These are phyloP conservation scores for Mesocricetus auratus DNA, from an alignment of 2,113 vertebrate species.

Conservation along the genomic window DNA sequence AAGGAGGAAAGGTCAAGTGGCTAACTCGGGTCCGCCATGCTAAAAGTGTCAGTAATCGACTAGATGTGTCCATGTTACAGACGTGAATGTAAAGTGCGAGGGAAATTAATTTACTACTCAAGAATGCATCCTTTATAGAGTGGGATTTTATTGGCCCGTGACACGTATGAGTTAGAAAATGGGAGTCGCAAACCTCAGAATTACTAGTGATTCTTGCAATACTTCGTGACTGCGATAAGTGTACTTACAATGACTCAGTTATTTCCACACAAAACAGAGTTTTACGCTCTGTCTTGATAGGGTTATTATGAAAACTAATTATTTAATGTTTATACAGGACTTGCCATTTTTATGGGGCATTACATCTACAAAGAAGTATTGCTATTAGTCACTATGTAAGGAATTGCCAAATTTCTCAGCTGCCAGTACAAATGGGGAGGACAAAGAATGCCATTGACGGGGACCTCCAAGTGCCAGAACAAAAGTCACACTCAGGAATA, in stretches of 20 bases:
- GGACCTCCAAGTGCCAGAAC: slow-evolving; percentile 65
- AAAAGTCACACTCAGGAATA: slow-evolving; percentile 73
- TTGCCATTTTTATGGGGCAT: slow-evolving; percentile 80
- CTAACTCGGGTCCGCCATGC: not conserved
- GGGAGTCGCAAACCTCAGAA: slow-evolving; percentile 42
- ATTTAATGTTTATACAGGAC: slow-evolving; percentile 81
- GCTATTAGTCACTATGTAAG: slow-evolving; percentile 78
- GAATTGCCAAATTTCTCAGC: slow-evolving; percentile 82
- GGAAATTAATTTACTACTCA: not conserved
- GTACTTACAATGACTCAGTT: slow-evolving; percentile 51
- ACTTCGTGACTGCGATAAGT: slow-evolving; percentile 13
- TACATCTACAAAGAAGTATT: slow-evolving; percentile 81
- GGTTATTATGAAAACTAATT: slow-evolving; percentile 79
- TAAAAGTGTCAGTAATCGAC: slow-evolving; percentile 22
- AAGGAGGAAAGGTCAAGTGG: not conserved
- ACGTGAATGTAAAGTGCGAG: not conserved
- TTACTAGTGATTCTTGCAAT: not conserved
- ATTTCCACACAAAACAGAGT: slow-evolving; percentile 69
- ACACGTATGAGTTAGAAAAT: not conserved
- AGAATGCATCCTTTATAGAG: not conserved
- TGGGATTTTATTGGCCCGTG: not conserved
- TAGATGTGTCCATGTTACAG: not conserved
- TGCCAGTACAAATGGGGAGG: slow-evolving; percentile 71
- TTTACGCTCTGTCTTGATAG: slow-evolving; percentile 66
- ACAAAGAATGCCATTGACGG: slow-evolving; percentile 80